Conservation (phyloP, 2,797 vertebrate species). For the Siniperca scherzeri region DNA sequence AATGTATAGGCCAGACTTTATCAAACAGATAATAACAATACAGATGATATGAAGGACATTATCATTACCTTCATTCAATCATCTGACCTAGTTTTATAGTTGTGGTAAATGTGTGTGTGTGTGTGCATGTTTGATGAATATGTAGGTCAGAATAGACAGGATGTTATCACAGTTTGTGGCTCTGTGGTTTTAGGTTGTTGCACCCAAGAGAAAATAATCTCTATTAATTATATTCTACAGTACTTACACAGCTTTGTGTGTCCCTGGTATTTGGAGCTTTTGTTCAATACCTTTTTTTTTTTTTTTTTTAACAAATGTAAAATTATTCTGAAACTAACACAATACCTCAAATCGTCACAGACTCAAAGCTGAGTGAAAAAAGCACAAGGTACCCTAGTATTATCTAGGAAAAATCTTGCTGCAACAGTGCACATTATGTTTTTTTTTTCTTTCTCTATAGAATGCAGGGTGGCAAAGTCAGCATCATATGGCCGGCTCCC, state of each 20-base stretch:
- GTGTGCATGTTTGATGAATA: background rate
- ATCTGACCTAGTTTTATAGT: constrained; percentile 25
- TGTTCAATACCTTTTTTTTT: background rate
- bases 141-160: background rate
- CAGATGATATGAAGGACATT: background rate
- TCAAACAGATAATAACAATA: background rate
- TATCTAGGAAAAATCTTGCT: background rate
- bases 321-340: background rate
- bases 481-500: constrained; percentile 96
- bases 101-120: background rate
- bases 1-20: background rate
- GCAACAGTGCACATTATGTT: background rate
- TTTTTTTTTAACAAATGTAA: background rate
- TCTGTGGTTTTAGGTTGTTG: constrained; percentile 3
- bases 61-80: background rate
- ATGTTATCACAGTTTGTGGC: background rate
- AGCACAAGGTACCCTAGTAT: background rate
- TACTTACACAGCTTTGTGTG: background rate
- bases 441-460: constrained; percentile 79
- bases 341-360: background rate
- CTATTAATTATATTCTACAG: background rate
- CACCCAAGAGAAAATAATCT: background rate
- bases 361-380: background rate
- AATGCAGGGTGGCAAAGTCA: constrained; percentile 97
- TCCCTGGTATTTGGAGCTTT: background rate